Evolutionary conservation across 2,113 vertebrate genomes (phyloP), one percentile per base, ranked within the genome.

Genomic region (Hippocampus guttulatus): DNA sequence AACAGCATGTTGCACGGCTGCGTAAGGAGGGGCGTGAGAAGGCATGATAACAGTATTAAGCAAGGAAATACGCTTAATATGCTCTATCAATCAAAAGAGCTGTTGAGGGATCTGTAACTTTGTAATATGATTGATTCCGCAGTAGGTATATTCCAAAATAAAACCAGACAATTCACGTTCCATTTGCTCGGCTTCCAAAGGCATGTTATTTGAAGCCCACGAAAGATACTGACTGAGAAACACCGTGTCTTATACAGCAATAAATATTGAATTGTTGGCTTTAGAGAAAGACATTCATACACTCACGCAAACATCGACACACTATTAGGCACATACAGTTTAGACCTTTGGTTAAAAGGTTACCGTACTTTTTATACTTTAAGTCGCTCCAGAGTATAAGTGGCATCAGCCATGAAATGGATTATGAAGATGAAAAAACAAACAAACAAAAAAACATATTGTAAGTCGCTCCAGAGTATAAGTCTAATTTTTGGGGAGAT

Each of bases 21-120:
- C 60, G 55, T 55, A 73, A 64, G 70, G 21, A 58, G 63, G 38
- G 49, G 63, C 21, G 55, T 2, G 45, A 43, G 18, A 23, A 66
- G 68, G 58, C 75, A 78, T 45, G 74, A 78, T 77, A 84, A 81
- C 30, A 49, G 68, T 7, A 81, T 85, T 81, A 81, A 76, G 61
- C 49, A 75, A 80, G 75, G 71, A 77, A 77, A 84, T 52, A 61
- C 47, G 60, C 81, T 82, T 84, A 78, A 33, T 64, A 80, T 65
- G 63, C 52, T 49, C 64, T 40, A 25, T 68, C 54, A 82, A 79
- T 60, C 66, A 67, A 51, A 60, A 71, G 61, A 74, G 58, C 49
- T 62, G 27, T 63, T 77, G 69, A 49, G 14, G 6, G 43, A 30
- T 11, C 72, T 71, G 75, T 71, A 76, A 75, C 78, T 73, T 70